Evolutionary conservation across 1,140 invertebrate genomes (phyloP).

Genomic region (Planococcus citri): DNA sequence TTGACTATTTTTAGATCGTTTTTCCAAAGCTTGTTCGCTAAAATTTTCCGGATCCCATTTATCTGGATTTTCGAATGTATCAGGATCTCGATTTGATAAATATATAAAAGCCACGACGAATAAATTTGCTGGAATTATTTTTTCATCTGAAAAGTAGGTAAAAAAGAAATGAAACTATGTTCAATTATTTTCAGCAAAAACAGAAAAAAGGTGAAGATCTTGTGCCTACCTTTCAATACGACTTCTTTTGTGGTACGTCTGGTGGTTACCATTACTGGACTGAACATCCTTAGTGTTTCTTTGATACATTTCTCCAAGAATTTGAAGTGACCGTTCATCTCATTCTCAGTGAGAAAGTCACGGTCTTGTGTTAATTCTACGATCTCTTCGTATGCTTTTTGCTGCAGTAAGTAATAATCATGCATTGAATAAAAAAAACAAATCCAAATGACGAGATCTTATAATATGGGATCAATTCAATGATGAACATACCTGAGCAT

Average conservation of each 20-base stretch:
- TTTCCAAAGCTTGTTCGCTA: constrained; percentile 35
- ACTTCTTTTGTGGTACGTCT: constrained; percentile 41
- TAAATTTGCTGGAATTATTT: constrained; percentile 41
- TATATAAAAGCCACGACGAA: constrained; percentile 44
- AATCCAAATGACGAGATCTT: too few relatives aligned
- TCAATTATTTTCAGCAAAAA: too few relatives aligned
- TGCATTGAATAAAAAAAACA: too few relatives aligned
- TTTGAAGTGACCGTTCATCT: too few relatives aligned
- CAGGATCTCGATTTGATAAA: constrained; percentile 41
- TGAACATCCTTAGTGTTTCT: constrained; percentile 29
- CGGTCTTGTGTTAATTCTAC: too few relatives aligned
- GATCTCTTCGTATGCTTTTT: too few relatives aligned
- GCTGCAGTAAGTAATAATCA: too few relatives aligned
- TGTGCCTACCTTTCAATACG: not conserved
- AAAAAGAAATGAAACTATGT: too few relatives aligned
- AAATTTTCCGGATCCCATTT: constrained; percentile 45
- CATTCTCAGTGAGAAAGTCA: too few relatives aligned
- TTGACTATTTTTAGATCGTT: constrained; percentile 33
- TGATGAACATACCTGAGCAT: too few relatives aligned
- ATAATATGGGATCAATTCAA: too few relatives aligned
- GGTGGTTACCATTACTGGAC: constrained; percentile 46
- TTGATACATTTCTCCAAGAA: constrained; percentile 26
- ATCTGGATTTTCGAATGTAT: constrained; percentile 42
- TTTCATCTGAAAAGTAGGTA: not conserved
- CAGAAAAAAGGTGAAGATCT: too few relatives aligned